Evolutionary conservation across 2,113 vertebrate species (phyloP).

Genomic region (Onychostoma macrolepis): DNA sequence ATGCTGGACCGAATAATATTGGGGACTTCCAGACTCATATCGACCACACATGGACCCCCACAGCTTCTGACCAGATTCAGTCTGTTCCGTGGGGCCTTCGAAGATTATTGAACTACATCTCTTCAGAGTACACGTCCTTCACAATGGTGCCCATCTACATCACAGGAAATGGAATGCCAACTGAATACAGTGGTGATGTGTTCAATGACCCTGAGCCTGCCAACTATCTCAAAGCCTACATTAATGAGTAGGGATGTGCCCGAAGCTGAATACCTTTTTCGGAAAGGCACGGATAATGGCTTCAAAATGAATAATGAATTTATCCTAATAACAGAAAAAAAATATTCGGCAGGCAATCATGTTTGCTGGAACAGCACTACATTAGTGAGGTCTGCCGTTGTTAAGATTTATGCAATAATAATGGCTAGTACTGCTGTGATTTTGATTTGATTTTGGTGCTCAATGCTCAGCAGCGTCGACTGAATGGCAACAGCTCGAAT

Average conservation of each 20-base stretch:
- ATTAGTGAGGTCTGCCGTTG: too few species aligned
- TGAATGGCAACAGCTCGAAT: too few species aligned
- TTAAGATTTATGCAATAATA: too few species aligned
- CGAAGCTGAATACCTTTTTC: too few species aligned
- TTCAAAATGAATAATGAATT: too few species aligned
- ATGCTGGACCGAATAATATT: conserved; percentile 74
- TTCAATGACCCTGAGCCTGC: conserved; percentile 80
- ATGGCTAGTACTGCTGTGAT: too few species aligned
- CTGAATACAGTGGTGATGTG: conserved; percentile 62
- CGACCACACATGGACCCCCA: conserved; percentile 82
- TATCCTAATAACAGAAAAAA: too few species aligned
- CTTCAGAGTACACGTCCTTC: conserved; percentile 77
- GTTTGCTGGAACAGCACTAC: too few species aligned
- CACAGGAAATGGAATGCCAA: conserved; percentile 86
- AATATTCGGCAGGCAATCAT: too few species aligned
- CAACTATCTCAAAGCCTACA: conserved; percentile 80
- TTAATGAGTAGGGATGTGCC: conserved; percentile 74
- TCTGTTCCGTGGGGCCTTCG: conserved; percentile 90
- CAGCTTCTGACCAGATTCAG: conserved; percentile 84
- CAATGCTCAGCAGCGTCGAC: too few species aligned
- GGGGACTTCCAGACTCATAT: conserved; percentile 81
- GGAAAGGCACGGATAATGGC: too few species aligned
- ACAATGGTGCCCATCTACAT: conserved; percentile 84
- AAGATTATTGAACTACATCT: conserved; percentile 83
- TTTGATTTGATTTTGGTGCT: too few species aligned